Evolutionary conservation across 2,888 invertebrate species (phyloP), one percentile per base, ranked within the genome.

Genomic region (Tuberolachnus salignus): DNA sequence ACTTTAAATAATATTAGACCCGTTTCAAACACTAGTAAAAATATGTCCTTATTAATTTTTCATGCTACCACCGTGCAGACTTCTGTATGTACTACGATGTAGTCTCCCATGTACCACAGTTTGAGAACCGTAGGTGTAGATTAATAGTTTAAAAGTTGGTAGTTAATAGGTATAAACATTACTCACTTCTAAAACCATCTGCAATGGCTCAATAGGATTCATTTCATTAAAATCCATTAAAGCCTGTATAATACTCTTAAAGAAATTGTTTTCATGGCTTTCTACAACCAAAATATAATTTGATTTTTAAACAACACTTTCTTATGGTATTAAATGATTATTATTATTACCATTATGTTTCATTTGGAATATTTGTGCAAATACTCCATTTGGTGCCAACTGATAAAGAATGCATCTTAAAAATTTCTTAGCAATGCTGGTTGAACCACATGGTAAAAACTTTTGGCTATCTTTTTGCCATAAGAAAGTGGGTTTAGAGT

Each of bases 361-460:
- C 16, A 94, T 94, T 86, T 95, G 92, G 86, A 98, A 97, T 85
- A 99, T 91, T 87, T 98, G 98, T 82, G 94, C 89, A 86, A 98
- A 98, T 81, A 99, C 94, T 82, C 97, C 97, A 86, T 98, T 97
- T 0, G 97, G 97, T 0, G 98, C 96, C 75, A 99, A 88, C 86
- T 98, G 97, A 85, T 99, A 98, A 75, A 99, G 88, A 81, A 96
- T 94, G 85, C 98, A 98, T 83, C 99, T 91, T 81, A 99, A 88
- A 87, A 98, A 97, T 87, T 99, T 99, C 85, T 97, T 92, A 26
- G 98, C 98, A 44, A 98, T 97, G 84, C 95, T 96, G 82, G 95
- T 92, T 4, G 95, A 94, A 84, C 97, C 95, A 81, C 98, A 97
- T 0, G 98, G 97, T 82, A 98, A 88, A 82, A 97, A 94, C 57